Evolutionary conservation across 2,113 vertebrate species (phyloP), one percentile per base, ranked within the genome.

Genomic region (Pachypanchax playfairii): DNA sequence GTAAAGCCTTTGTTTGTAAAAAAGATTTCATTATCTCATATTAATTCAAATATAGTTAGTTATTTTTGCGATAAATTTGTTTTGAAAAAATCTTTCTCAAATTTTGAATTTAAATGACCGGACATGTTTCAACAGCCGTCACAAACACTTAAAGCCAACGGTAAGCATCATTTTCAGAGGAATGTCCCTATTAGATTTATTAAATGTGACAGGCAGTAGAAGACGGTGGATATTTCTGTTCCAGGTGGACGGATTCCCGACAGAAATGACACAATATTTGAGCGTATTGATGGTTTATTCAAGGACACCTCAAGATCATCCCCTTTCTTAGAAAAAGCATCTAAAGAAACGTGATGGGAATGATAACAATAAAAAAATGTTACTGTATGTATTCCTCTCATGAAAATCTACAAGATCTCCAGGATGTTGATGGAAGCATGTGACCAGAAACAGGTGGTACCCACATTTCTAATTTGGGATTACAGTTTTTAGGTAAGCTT

Each of bases 391-490:
- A 17, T 46, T 18, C 9, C 25, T 24, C 20, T 24, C 4, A 2
- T 69, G 55, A 46, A 66, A 63, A 59, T 58, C 26, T 54, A 73
- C 29, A 31, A 42, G 57, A 58, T 60, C 14, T 5, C 54, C 61
- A 47, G 24, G 68, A 79, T 62, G 51, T 53, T 65, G 65, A 69
- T 54, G 51, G 79, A 51, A n/a, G 18, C 73, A 56, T 51, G 65
- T 66, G 75, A 75, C 39, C 59, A 77, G 38, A 75, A 83, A 75
- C 83, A 83, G 83, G 79, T 80, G 79, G 73, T 54, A 73, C 73
- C 77, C 73, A 78, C 67, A 61, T 83, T 83, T 80, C 83, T 83
- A 83, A 83, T 85, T 80, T 67, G 44, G 80, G 79, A 70, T 11
- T 55, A 61, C 66, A 70, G 64, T 66, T 46, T 74, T 77, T 65